These are phyloP conservation scores for Ylistrum balloti DNA, from an alignment of 1,140 invertebrate species.

Conservation along the genomic window DNA sequence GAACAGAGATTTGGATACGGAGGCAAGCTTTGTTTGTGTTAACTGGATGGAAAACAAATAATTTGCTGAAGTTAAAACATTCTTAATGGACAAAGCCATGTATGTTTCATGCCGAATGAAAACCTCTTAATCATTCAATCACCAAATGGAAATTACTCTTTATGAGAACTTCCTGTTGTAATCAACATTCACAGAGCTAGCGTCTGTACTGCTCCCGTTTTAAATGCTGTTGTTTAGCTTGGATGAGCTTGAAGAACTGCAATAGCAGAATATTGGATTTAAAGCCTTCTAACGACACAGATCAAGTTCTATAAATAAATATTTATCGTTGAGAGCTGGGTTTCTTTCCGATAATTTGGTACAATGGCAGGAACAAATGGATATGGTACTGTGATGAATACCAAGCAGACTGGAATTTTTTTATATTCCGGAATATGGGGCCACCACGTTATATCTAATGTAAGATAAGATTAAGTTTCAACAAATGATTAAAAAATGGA, in stretches of 20 bases:
- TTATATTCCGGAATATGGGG: too few relatives aligned
- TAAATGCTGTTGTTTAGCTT: neutral
- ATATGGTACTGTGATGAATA: too few relatives aligned
- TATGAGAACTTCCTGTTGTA: neutral
- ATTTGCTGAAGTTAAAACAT: neutral
- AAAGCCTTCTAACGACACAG: neutral
- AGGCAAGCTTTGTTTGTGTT: neutral
- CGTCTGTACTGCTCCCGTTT: neutral
- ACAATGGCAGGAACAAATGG: too few relatives aligned
- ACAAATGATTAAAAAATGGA: too few relatives aligned
- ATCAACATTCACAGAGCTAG: neutral
- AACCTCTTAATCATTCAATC: neutral
- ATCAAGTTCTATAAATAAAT: constrained; percentile 11
- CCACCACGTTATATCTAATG: too few relatives aligned
- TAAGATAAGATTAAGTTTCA: too few relatives aligned
- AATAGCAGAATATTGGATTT: neutral
- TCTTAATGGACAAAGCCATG: neutral
- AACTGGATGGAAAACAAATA: constrained; percentile 40
- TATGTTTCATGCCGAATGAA: constrained; percentile 2
- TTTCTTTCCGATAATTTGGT: too few relatives aligned
- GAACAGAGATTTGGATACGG: too few relatives aligned
- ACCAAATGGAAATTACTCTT: neutral
- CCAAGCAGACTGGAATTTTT: too few relatives aligned
- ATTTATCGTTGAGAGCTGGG: neutral
- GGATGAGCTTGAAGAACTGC: neutral